phyloP scores from a whole-genome alignment of 1,140 invertebrate genomes.

The Meteorus sp. region DNA sequence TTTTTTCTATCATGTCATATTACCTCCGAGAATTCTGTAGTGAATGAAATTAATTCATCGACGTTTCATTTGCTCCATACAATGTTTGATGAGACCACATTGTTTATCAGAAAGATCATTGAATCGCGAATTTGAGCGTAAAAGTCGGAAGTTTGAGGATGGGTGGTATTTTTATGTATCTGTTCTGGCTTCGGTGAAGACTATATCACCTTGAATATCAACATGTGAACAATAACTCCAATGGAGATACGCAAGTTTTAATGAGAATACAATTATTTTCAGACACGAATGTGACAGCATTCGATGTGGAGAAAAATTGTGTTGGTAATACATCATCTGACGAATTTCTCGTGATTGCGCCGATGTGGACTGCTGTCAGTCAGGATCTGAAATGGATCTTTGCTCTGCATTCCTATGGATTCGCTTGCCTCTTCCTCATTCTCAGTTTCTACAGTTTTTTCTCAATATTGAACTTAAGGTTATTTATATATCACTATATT shows the following conservation, averaged over 20 bases:
- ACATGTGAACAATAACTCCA: too few species aligned
- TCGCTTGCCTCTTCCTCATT: slow-evolving; percentile 65
- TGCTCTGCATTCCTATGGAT: slow-evolving; percentile 63
- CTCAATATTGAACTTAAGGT: slow-evolving; percentile 67
- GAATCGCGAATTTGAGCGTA: too few species aligned
- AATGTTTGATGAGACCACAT: too few species aligned
- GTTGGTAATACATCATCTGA: slow-evolving; percentile 38
- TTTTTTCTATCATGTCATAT: too few species aligned
- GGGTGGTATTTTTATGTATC: too few species aligned
- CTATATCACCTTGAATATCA: too few species aligned
- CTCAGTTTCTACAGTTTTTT: slow-evolving; percentile 67
- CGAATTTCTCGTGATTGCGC: slow-evolving; percentile 44
- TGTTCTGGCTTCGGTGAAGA: too few species aligned
- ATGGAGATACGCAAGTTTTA: neutral
- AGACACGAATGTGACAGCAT: slow-evolving; percentile 39
- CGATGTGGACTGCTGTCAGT: slow-evolving; percentile 47
- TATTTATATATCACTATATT: slow-evolving; percentile 28
- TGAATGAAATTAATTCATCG: too few species aligned
- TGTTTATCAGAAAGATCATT: too few species aligned
- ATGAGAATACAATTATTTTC: slow-evolving; percentile 3
- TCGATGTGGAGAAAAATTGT: slow-evolving; percentile 38
- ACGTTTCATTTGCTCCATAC: too few species aligned
- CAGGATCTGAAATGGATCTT: slow-evolving; percentile 61
- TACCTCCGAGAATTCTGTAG: too few species aligned
- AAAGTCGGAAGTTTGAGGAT: too few species aligned